These are phyloP conservation scores for Engystomops pustulosus DNA, from an alignment of 2,113 vertebrate genomes.

Conservation along the genomic window DNA sequence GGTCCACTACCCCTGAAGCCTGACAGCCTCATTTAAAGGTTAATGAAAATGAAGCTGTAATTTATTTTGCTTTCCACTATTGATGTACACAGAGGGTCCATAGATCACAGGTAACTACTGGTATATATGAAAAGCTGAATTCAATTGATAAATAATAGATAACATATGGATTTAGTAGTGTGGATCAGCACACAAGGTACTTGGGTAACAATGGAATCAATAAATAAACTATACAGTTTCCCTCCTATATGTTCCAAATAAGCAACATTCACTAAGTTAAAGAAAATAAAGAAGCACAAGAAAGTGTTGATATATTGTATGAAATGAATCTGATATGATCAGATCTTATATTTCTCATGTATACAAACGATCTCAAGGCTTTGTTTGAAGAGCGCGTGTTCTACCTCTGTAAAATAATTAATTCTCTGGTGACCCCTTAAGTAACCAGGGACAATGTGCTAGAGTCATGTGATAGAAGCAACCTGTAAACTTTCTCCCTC, in stretches of 20 bases:
- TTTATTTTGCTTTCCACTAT: background rate
- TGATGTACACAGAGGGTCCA: background rate
- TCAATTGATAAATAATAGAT: background rate
- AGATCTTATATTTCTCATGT: background rate
- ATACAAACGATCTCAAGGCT: background rate
- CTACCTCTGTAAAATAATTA: constrained; percentile 38
- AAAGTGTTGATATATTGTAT: background rate
- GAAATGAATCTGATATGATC: background rate
- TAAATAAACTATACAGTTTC: background rate
- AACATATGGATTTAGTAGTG: background rate
- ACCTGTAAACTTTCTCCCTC: constrained; percentile 1
- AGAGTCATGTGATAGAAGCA: constrained; percentile 37
- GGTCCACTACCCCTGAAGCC: too few relatives aligned
- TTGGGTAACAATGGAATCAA: background rate
- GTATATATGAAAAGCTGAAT: background rate
- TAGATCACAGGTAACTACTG: background rate
- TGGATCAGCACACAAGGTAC: too few relatives aligned
- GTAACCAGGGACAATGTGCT: constrained; percentile 1
- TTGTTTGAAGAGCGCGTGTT: constrained; percentile 4
- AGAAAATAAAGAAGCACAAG: background rate
- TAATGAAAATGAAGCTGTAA: background rate
- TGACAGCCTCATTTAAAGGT: too few relatives aligned
- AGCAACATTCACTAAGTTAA: background rate
- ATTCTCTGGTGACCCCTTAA: constrained; percentile 30
- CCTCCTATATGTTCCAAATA: background rate